Conservation (phyloP, 2,113 vertebrate species). For the Zosterops hypoxanthus region DNA sequence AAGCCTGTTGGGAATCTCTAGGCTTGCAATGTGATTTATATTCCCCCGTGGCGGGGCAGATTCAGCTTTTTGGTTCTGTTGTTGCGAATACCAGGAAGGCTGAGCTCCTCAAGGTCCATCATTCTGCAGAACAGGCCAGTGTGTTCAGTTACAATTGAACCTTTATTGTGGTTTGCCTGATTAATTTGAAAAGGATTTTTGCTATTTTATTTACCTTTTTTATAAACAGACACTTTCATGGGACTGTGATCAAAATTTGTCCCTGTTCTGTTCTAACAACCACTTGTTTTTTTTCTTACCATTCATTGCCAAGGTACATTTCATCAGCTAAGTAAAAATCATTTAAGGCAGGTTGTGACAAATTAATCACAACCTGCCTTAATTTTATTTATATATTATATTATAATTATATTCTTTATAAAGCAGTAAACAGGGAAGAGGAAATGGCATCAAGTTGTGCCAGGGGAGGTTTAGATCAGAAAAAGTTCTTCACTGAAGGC, state of each 20-base stretch:
- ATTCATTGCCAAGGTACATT: neutral
- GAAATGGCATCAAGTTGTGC: neutral
- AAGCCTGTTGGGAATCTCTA: neutral
- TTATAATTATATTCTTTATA: neutral
- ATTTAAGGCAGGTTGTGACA: neutral
- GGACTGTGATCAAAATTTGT: neutral
- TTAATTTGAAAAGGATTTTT: neutral
- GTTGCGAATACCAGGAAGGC: neutral
- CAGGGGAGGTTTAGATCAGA: neutral
- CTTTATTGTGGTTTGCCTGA: neutral
- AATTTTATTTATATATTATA: neutral
- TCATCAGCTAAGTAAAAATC: neutral
- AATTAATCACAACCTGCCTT: neutral
- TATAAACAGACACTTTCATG: neutral
- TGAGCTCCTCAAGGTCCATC: rapidly evolving
- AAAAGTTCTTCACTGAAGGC: neutral
- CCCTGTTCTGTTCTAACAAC: neutral
- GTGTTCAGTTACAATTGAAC: neutral
- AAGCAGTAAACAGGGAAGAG: neutral
- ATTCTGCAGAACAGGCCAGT: neutral
- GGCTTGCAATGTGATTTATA: neutral
- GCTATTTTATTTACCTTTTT: neutral
- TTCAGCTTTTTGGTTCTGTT: neutral
- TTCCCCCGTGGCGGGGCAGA: neutral
- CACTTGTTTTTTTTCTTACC: neutral